phyloP scores from a whole-genome alignment of 2,888 invertebrate genomes.

The Ametastegia equiseti region DNA sequence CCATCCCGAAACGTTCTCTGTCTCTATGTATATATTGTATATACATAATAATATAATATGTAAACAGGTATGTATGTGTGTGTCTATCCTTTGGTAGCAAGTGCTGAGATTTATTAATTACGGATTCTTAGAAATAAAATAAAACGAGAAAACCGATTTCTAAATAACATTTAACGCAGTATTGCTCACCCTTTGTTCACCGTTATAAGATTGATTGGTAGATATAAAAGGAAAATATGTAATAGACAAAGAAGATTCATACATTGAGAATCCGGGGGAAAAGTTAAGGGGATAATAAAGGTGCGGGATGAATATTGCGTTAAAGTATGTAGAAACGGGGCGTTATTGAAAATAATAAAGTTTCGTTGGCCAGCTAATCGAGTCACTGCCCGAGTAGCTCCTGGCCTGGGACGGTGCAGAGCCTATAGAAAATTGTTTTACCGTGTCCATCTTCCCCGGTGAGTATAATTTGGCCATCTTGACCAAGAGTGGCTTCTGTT shows the following conservation, averaged over 20 bases:
- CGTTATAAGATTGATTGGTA: neutral
- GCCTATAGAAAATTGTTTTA: constrained; percentile 78
- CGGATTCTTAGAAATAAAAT: constrained; percentile 40
- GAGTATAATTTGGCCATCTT: constrained; percentile 96
- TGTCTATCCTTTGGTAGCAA: constrained; percentile 47
- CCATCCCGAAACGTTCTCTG: constrained; percentile 13
- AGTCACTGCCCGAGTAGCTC: constrained; percentile 75
- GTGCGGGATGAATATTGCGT: neutral
- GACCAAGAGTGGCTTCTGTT: constrained; percentile 93
- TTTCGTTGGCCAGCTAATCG: constrained; percentile 58
- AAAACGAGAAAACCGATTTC: constrained; percentile 20
- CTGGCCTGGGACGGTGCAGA: constrained; percentile 76
- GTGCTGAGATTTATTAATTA: constrained; percentile 39
- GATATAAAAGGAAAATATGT: neutral
- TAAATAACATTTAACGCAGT: neutral
- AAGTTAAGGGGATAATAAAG: neutral
- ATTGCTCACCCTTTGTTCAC: neutral
- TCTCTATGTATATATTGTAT: constrained; percentile 29
- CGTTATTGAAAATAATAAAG: constrained; percentile 31
- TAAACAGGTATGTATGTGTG: constrained; percentile 37
- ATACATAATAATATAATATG: constrained; percentile 41
- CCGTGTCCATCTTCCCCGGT: constrained; percentile 97
- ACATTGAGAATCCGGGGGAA: no score
- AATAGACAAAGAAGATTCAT: no score
- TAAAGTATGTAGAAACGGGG: constrained; percentile 2